Conservation (phyloP, 92 coral and sea anemone genomes). For the Zoanthus sansibaricus region DNA sequence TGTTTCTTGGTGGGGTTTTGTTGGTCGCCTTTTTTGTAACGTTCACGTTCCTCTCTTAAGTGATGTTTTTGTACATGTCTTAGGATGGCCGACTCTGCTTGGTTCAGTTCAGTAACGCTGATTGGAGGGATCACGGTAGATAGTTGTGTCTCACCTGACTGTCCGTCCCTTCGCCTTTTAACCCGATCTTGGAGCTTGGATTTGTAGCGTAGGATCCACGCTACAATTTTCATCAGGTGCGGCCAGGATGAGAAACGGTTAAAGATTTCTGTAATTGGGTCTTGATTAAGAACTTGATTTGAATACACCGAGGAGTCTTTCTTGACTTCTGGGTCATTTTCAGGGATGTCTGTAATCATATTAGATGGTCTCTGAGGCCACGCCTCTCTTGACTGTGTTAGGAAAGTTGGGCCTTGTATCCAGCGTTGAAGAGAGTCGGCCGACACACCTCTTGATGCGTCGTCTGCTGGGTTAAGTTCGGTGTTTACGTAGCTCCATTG, state of each 20-base stretch:
- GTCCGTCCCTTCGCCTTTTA: no score
- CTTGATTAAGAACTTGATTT: neutral
- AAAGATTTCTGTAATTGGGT: neutral
- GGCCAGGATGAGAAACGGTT: neutral
- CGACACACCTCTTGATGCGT: neutral
- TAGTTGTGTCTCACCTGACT: no score
- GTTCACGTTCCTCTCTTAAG: neutral
- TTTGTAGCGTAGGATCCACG: no score
- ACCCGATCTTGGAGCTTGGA: no score
- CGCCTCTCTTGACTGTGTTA: neutral
- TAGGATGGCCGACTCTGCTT: no score
- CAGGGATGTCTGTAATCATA: neutral
- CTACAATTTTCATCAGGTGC: no score
- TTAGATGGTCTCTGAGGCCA: neutral
- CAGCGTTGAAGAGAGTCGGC: neutral
- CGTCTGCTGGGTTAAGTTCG: neutral
- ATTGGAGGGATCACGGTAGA: no score
- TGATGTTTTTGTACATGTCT: no score
- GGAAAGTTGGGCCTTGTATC: neutral
- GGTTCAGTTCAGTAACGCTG: no score
- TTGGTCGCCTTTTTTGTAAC: conserved; percentile 10
- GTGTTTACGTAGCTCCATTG: neutral
- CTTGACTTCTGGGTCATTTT: neutral
- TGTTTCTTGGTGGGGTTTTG: neutral
- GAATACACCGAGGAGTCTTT: neutral